phyloP scores from a whole-genome alignment of 2,888 invertebrate species.

The Tetragnatha montana region DNA sequence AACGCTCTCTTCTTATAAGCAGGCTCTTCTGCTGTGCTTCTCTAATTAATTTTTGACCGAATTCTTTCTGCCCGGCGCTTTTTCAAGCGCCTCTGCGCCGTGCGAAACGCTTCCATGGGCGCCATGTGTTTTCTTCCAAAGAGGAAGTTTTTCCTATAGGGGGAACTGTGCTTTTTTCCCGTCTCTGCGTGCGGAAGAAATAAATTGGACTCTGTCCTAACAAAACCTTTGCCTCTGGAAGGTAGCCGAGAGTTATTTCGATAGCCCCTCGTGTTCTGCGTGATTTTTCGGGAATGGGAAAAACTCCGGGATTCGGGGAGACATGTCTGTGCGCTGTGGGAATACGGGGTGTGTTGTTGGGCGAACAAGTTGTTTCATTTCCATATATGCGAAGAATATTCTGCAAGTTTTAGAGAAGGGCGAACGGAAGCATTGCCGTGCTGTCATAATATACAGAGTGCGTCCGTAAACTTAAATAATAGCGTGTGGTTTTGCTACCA shows the following conservation, averaged over 20 bases:
- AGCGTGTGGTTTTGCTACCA: no score
- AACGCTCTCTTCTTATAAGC: no score
- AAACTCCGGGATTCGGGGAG: neutral
- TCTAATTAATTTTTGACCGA: no score
- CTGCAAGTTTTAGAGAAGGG: no score
- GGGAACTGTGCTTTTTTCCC: neutral
- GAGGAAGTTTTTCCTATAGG: neutral
- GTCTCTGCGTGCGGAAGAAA: neutral
- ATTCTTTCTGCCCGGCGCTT: no score
- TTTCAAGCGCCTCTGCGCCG: neutral
- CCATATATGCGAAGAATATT: no score
- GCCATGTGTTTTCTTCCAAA: conserved; percentile 12
- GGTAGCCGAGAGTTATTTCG: conserved; percentile 30
- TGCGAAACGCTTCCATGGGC: neutral
- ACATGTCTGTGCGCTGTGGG: neutral
- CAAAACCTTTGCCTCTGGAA: conserved; percentile 40
- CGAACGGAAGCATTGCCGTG: no score
- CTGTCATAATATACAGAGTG: no score
- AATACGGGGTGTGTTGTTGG: neutral
- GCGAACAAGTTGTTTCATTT: neutral
- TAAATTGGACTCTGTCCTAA: conserved; percentile 37
- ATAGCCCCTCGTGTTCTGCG: neutral
- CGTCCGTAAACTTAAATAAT: no score
- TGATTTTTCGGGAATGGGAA: neutral
- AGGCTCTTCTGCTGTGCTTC: no score